These are phyloP conservation scores for Littorina saxatilis DNA, from an alignment of 1,140 invertebrate species.

Conservation along the genomic window DNA sequence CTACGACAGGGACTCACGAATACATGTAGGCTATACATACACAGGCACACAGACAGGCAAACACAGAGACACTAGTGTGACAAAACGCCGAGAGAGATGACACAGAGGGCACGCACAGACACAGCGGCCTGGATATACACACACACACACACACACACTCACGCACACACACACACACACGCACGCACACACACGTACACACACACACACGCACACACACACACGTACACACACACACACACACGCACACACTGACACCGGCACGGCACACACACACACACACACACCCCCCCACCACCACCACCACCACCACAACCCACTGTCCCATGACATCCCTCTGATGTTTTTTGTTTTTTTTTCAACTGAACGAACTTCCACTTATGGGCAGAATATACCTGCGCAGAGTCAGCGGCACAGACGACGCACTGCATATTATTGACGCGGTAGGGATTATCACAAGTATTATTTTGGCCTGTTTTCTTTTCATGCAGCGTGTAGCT, in stretches of 20 bases:
- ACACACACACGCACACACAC: neutral
- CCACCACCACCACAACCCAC: neutral
- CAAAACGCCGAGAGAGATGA: too few relatives aligned
- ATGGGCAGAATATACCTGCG: too few relatives aligned
- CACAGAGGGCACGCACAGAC: too few relatives aligned
- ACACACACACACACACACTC: neutral
- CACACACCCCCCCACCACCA: neutral
- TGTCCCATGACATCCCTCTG: too few relatives aligned
- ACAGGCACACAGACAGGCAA: neutral
- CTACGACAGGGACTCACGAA: too few relatives aligned
- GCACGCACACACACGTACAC: neutral
- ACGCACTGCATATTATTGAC: too few relatives aligned
- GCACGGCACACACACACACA: constrained; percentile 1
- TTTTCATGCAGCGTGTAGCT: too few relatives aligned
- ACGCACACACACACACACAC: neutral
- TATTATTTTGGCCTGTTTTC: too few relatives aligned
- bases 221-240: neutral
- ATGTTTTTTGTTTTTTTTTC: too few relatives aligned
- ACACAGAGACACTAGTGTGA: neutral
- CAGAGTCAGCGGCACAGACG: too few relatives aligned
- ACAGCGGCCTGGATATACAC: neutral
- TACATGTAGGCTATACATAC: neutral
- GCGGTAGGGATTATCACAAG: too few relatives aligned
- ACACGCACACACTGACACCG: neutral
- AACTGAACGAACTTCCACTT: too few relatives aligned